Evolutionary conservation across 1,140 invertebrate genomes (phyloP).

Genomic region (Araneus ventricosus): DNA sequence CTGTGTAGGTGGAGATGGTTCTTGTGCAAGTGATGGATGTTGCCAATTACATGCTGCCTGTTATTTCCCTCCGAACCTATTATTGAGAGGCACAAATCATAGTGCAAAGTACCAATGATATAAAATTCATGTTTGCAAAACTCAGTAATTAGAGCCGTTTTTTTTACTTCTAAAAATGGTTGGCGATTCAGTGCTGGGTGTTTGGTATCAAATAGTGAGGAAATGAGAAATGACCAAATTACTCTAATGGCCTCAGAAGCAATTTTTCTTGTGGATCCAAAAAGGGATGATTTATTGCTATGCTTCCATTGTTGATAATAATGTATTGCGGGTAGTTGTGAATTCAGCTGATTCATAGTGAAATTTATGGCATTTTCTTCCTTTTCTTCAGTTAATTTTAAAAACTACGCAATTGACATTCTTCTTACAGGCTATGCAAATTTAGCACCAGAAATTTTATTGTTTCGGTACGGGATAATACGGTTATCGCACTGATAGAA

Average conservation of each 20-base stretch:
- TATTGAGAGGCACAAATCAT: not conserved
- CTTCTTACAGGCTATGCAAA: too few species aligned
- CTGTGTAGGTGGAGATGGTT: conserved; percentile 7
- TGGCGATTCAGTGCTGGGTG: not conserved
- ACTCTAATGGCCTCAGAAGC: not conserved
- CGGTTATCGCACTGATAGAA: too few species aligned
- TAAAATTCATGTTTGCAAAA: not conserved
- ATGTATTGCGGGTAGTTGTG: too few species aligned
- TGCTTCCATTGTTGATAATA: too few species aligned
- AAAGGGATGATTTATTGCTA: too few species aligned
- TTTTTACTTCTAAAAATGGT: not conserved
- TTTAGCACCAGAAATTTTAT: too few species aligned
- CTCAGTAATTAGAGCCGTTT: not conserved
- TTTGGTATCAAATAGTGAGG: not conserved
- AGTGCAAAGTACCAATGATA: not conserved
- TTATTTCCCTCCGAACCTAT: not conserved
- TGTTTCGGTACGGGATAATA: too few species aligned
- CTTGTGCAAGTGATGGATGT: not conserved
- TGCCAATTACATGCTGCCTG: not conserved
- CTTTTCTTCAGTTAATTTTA: too few species aligned
- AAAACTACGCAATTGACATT: too few species aligned
- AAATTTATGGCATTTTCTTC: too few species aligned
- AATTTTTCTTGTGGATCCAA: not conserved
- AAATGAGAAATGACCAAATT: not conserved
- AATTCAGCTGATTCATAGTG: too few species aligned